A percentile compares a stretch with the other conserved stretches of the same genome.
These are phyloP conservation scores for Mya arenaria DNA, from an alignment of 1,140 invertebrate genomes.

Conservation along the genomic window DNA sequence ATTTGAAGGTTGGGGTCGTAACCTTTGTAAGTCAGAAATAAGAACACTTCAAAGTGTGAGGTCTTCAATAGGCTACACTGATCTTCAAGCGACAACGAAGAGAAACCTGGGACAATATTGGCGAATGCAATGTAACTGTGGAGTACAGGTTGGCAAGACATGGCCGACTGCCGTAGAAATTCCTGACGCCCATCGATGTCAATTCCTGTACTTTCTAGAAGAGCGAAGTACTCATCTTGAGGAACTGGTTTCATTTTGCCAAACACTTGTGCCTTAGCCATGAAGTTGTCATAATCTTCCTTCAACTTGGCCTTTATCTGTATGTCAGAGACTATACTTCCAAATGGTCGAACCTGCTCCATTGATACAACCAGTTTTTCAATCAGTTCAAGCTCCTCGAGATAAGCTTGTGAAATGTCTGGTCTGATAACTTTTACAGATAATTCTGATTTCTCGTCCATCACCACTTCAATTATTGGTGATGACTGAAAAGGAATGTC, in stretches of 20 bases:
- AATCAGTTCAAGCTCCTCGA: slow-evolving; percentile 22
- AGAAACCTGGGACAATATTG: slow-evolving; percentile 54
- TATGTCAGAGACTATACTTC: slow-evolving; percentile 38
- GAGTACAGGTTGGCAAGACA: slow-evolving; percentile 51
- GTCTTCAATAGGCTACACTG: slow-evolving; percentile 54
- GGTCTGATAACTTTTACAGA: slow-evolving; percentile 15
- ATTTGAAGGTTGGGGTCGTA: slow-evolving; percentile 49
- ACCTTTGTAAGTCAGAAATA: slow-evolving; percentile 46
- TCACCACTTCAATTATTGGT: slow-evolving; percentile 25
- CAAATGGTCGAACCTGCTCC: slow-evolving; percentile 47
- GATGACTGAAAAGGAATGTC: background rate
- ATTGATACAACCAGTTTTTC: slow-evolving; percentile 35
- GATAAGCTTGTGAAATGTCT: background rate
- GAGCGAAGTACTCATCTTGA: slow-evolving; percentile 44
- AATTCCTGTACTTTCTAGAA: slow-evolving; percentile 50
- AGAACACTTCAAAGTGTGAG: slow-evolving; percentile 55
- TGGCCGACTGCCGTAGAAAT: slow-evolving; percentile 48
- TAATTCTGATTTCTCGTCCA: slow-evolving; percentile 23
- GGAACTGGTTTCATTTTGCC: slow-evolving; percentile 51
- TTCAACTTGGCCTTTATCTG: slow-evolving; percentile 37
- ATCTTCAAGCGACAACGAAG: slow-evolving; percentile 45
- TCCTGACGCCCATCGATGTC: slow-evolving; percentile 53
- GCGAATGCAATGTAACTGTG: slow-evolving; percentile 53
- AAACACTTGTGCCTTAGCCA: slow-evolving; percentile 48
- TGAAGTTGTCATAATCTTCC: slow-evolving; percentile 52